Base-by-base conservation (phyloP, 2,888 invertebrate species). In the Athalia rosae region DNA sequence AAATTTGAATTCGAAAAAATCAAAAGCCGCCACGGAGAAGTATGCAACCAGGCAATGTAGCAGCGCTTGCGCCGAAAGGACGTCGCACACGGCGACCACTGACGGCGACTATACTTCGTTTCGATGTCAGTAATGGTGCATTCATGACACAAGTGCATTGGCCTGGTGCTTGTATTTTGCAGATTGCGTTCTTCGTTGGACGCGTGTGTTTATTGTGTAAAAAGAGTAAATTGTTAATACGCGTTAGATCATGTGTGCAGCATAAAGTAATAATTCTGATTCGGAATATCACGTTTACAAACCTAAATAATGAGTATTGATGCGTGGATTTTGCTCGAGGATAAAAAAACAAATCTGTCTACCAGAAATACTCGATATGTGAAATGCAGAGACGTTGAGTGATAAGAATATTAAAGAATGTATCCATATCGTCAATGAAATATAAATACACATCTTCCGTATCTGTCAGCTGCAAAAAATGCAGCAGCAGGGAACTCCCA, bases 401-500 rank as follows among this genome's bases (percentile, higher is more conserved):
- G 76, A 76, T 64, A 56, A 63, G 13, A 53, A 53, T 4, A n/a
- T 53, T 53, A 3, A 4, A n/a, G 4, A 53, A n/a, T 11, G 53
- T 53, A 53, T 53, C 11, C 0, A 53, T 6, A 11, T n/a, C n/a
- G n/a, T n/a, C 53, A 53, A 53, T n/a, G 53, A 11, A 53, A n/a
- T n/a, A n/a, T 53, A 53, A n/a, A 9, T 11, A 53, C 11, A 53
- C 9, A 53, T 53, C n/a, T 7, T 9, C 53, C 53, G 4, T 53
- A 9, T 53, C 28, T 28, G 28, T 28, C 28, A 4, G 41, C 64
- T 15, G 11, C 62, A 15, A 64, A 84, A 77, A 79, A 90, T 90
- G 90, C 89, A 89, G 82, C 89, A 88, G 84, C 88, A 89, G 79
- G 89, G 89, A 71, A 89, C 86, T 56, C 89, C 89, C 43, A 86